Evolutionary conservation across 2,888 invertebrate genomes (phyloP), one percentile per base, ranked within the genome.

Genomic region (Caenorhabditis wallacei): DNA sequence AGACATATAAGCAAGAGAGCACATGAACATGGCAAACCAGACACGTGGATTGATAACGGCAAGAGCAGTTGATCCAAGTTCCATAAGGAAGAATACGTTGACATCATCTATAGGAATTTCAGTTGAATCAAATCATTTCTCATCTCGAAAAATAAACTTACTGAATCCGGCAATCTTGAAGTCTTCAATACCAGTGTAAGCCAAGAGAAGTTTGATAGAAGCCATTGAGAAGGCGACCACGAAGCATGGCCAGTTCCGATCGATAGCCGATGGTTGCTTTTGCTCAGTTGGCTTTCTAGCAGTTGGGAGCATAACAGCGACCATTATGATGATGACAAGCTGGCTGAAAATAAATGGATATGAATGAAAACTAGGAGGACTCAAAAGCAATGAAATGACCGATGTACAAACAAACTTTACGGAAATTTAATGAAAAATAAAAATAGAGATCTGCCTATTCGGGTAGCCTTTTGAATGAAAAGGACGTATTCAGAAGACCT

Each of bases 21-120:
- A 76, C 81, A 81, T 81, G 59, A 81, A 81, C 56, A 81, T 76
- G 18, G 64, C 64, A 20, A 81, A 81, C 81, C 81, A 81, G 54
- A 71, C 81, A 57, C 75, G 70, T 24, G 81, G 81, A 56, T 76
- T 81, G 43, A 81, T 76, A 11, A 81, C 40, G n/a, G 81, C 75
- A 2, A 81, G 59, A 24, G 81, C 75, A 3, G 75, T 81, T 16
- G 81, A 81, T 16, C 75, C 66, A 26, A 81, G 70, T 26, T 81
- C 81, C 59, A 81, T 59, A 8, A 75, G 57, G 74, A 81, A 81
- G 43, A 76, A 76, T 10, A 81, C 66, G 46, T 81, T 81, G 37
- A 66, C 51, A 35, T 81, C 64, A 10, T 75, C 81, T 81, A 57
- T 11, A 80, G 59, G 43, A 37, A 37, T 0, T 40, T 40, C 10